Conservation (phyloP, 2,113 vertebrate genomes). For the Benitochromis conjunctus region DNA sequence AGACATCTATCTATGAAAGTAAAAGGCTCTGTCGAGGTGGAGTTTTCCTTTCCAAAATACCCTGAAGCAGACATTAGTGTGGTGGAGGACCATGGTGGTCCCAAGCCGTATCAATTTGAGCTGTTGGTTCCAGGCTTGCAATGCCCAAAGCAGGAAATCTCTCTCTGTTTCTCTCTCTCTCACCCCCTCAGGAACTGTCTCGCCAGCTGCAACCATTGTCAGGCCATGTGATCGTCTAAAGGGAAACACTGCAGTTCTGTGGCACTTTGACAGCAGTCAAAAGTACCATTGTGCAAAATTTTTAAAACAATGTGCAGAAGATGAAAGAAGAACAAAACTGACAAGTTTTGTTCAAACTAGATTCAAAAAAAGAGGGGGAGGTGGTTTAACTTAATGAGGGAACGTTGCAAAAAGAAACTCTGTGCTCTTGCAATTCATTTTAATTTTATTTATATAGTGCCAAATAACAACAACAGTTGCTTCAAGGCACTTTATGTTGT, state of each 20-base stretch:
- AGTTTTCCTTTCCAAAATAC: not conserved
- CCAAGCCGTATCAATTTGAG: not conserved
- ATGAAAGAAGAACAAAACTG: not conserved
- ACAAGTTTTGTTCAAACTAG: not conserved
- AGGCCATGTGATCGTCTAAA: not conserved
- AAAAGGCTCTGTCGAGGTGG: not conserved
- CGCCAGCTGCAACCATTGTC: not conserved
- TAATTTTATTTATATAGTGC: too few species aligned
- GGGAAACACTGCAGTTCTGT: not conserved
- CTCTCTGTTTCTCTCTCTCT: not conserved
- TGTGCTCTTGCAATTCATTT: not conserved
- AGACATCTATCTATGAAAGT: not conserved
- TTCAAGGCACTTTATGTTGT: not conserved
- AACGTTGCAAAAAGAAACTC: not conserved
- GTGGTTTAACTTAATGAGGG: not conserved
- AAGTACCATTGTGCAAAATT: rapidly evolving
- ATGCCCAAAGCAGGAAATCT: not conserved
- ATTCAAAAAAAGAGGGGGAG: not conserved
- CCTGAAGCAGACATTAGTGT: not conserved
- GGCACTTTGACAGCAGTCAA: not conserved
- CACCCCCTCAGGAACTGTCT: not conserved
- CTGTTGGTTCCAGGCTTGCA: not conserved
- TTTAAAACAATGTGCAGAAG: not conserved
- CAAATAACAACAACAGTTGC: too few species aligned
- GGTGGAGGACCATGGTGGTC: not conserved